Evolutionary conservation across 2,888 invertebrate genomes (phyloP).

Genomic region (Hecatera dysodea): DNA sequence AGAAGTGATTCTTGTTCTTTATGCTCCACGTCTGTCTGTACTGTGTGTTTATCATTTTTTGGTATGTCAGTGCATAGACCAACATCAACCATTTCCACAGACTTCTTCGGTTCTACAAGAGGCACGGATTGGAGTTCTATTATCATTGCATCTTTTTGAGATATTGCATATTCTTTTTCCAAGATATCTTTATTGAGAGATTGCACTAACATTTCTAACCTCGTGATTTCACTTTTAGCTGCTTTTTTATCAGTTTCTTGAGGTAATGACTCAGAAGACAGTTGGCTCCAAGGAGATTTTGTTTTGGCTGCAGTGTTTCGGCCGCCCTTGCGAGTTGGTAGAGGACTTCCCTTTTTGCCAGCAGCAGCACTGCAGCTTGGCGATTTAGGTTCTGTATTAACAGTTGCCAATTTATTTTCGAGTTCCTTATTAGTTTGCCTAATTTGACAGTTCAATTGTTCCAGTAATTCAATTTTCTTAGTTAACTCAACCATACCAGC

Average conservation of each 20-base stretch:
- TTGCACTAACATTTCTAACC: conserved; percentile 83
- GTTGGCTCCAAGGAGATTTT: conserved; percentile 87
- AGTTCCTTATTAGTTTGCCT: conserved; percentile 89
- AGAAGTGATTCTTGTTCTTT: conserved; percentile 40
- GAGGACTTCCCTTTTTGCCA: conserved; percentile 83
- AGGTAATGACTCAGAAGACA: conserved; percentile 82
- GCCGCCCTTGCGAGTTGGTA: conserved; percentile 83
- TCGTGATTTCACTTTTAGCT: conserved; percentile 79
- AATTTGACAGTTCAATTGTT: conserved; percentile 89
- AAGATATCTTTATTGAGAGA: conserved; percentile 88
- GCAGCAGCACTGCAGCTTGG: conserved; percentile 74
- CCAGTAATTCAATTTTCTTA: conserved; percentile 89
- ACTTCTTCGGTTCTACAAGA: conserved; percentile 56
- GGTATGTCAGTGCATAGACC: conserved; percentile 74
- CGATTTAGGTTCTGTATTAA: conserved; percentile 77
- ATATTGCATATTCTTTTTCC: conserved; percentile 85
- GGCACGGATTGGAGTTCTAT: conserved; percentile 74
- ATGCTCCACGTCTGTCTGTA: conserved; percentile 45
- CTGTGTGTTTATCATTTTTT: conserved; percentile 45
- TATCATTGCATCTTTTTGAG: conserved; percentile 87
- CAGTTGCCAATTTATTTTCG: conserved; percentile 86
- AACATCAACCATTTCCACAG: conserved; percentile 72
- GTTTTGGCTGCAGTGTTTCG: conserved; percentile 83
- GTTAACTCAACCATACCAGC: conserved; percentile 84
- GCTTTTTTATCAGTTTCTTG: conserved; percentile 84